Conservation (phyloP, 2,797 vertebrate genomes). For the Takifugu rubripes region DNA sequence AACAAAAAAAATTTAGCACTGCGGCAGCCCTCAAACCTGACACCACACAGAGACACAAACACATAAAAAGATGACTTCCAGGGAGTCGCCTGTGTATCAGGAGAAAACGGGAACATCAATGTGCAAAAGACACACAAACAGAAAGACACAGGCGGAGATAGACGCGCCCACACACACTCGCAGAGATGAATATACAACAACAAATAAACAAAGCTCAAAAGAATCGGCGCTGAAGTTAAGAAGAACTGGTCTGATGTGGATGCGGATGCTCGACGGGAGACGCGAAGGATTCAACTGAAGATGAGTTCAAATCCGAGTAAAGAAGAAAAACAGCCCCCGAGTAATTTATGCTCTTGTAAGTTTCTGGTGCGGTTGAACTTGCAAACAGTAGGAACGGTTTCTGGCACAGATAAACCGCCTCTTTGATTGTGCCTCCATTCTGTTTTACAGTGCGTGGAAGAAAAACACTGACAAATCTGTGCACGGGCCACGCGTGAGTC, state of each 20-base stretch:
- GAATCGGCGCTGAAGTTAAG: conserved; percentile 18
- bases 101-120: conserved; percentile 5
- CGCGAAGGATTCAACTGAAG: conserved; percentile 12
- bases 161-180: conserved; percentile 3
- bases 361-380: conserved; percentile 31
- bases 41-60: conserved; percentile 4
- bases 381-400: conserved; percentile 21
- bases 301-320: conserved; percentile 18
- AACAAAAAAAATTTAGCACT: background rate
- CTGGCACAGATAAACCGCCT: conserved; percentile 15
- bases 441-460: conserved; percentile 3
- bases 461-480: conserved; percentile 31
- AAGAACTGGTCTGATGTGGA: conserved; percentile 38
- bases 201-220: background rate
- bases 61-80: conserved; percentile 2
- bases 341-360: conserved; percentile 25
- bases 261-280: conserved; percentile 18
- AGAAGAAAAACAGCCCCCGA: conserved; percentile 12
- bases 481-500: conserved; percentile 20
- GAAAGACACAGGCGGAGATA: conserved; percentile 11
- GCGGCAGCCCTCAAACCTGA: background rate
- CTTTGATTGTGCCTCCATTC: conserved; percentile 30
- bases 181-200: background rate
- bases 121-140: conserved; percentile 13
- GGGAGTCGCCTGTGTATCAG: background rate